phyloP scores from a whole-genome alignment of 1,140 invertebrate species.

The Drosophila pallidifrons region DNA sequence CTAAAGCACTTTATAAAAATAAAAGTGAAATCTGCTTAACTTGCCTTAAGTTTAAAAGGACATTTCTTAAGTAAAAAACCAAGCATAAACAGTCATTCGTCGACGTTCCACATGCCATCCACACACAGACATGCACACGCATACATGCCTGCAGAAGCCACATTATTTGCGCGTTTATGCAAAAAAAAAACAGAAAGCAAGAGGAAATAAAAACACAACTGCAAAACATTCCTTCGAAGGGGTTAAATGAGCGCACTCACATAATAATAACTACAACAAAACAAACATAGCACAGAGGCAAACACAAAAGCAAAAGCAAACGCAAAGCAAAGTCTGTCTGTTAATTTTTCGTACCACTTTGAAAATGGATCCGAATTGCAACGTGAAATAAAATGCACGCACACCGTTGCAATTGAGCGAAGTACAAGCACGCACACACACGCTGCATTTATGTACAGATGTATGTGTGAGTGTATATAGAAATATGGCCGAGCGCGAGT shows the following conservation, averaged over 20 bases:
- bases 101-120: conserved; percentile 80
- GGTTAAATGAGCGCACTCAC: conserved; percentile 71
- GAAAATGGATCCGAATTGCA: conserved; percentile 52
- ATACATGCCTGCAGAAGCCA: conserved; percentile 17
- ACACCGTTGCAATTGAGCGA: conserved; percentile 41
- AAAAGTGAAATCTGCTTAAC: conserved; percentile 67
- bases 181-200: conserved; percentile 26
- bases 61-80: neutral
- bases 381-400: conserved; percentile 64
- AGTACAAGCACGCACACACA: conserved; percentile 21
- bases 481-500: conserved; percentile 14
- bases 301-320: conserved; percentile 26
- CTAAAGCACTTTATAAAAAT: conserved; percentile 24
- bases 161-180: conserved; percentile 50
- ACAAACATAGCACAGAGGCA: too few species aligned
- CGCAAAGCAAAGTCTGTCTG: conserved; percentile 57
- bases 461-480: conserved; percentile 9
- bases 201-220: conserved; percentile 42
- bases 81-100: conserved; percentile 30
- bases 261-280: conserved; percentile 49
- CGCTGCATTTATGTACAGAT: conserved; percentile 15
- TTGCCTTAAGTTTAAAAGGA: conserved; percentile 36
- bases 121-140: conserved; percentile 35
- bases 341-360: conserved; percentile 63
- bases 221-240: conserved; percentile 73